Conservation (phyloP, 2,888 invertebrate genomes). For the Stenodema calcarata region DNA sequence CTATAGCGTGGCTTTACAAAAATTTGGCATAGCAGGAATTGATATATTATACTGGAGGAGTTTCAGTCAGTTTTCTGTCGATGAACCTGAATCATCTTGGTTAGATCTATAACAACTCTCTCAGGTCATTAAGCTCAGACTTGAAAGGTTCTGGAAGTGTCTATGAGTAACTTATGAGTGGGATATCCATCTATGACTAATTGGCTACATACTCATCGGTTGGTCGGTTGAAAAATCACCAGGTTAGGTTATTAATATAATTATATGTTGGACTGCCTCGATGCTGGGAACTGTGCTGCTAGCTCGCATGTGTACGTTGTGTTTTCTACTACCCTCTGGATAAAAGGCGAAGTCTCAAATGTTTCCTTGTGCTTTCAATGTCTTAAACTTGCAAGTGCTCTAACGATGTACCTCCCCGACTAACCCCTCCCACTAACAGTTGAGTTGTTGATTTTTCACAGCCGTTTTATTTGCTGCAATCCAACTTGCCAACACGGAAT, state of each 20-base stretch:
- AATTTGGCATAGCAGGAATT: too few species aligned
- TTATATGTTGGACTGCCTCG: not conserved
- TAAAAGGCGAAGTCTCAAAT: not conserved
- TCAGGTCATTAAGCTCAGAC: too few species aligned
- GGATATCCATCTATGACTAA: too few species aligned
- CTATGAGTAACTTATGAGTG: too few species aligned
- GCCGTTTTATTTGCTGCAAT: conserved; percentile 59
- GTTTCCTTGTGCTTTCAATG: conserved; percentile 4
- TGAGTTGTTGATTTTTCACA: conserved; percentile 55
- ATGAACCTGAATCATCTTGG: too few species aligned
- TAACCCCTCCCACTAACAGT: conserved; percentile 28
- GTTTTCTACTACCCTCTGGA: not conserved
- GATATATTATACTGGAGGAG: too few species aligned
- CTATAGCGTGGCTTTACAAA: too few species aligned
- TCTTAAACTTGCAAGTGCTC: conserved; percentile 1
- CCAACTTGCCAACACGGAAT: conserved; percentile 59
- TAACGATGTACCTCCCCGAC: not conserved
- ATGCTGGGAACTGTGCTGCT: not conserved
- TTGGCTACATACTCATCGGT: not conserved
- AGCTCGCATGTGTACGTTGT: conserved; percentile 2
- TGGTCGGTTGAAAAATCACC: not conserved
- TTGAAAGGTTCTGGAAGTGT: too few species aligned
- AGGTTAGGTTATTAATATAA: too few species aligned
- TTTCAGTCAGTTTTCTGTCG: too few species aligned
- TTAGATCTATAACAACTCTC: too few species aligned